A percentile compares a stretch with the other conserved stretches of the same genome.
Conservation (phyloP, 2,888 invertebrate genomes). For the Anthrax anthrax region DNA sequence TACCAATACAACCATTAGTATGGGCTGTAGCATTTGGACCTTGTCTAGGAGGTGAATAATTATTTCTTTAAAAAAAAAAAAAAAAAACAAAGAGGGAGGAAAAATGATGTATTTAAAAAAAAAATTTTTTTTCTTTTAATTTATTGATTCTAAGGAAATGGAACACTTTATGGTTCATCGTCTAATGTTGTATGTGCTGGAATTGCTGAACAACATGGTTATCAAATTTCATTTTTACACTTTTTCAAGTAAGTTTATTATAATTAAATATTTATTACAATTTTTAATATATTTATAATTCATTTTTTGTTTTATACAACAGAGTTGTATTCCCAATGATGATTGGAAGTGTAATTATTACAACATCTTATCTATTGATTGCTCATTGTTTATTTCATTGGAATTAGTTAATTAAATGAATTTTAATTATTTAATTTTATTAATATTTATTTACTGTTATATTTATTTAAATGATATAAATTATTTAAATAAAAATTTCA, state of each 20-base stretch:
- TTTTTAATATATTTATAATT: neutral
- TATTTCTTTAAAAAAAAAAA: neutral
- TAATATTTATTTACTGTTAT: no score
- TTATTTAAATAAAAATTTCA: no score
- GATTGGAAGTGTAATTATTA: slow-evolving; percentile 52
- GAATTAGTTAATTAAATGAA: slow-evolving; percentile 31
- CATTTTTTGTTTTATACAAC: slow-evolving; percentile 2
- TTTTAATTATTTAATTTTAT: no score
- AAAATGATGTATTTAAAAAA: no score
- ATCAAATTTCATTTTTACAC: slow-evolving; percentile 65
- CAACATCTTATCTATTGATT: slow-evolving; percentile 52
- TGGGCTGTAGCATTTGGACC: slow-evolving; percentile 81
- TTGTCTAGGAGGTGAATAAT: slow-evolving; percentile 57
- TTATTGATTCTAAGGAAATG: slow-evolving; percentile 49
- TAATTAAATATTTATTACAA: neutral
- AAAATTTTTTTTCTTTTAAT: neutral
- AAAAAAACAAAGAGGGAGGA: neutral
- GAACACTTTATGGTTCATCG: slow-evolving; percentile 78
- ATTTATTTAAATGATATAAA: no score
- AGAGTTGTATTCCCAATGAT: slow-evolving; percentile 75
- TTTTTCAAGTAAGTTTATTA: slow-evolving; percentile 53
- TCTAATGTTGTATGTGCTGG: slow-evolving; percentile 86
- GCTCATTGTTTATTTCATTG: slow-evolving; percentile 54
- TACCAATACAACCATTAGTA: slow-evolving; percentile 67
- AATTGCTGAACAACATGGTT: slow-evolving; percentile 84